Evolutionary conservation across 2,888 invertebrate genomes (phyloP), one percentile per base, ranked within the genome.

Genomic region (Halictus ligatus): DNA sequence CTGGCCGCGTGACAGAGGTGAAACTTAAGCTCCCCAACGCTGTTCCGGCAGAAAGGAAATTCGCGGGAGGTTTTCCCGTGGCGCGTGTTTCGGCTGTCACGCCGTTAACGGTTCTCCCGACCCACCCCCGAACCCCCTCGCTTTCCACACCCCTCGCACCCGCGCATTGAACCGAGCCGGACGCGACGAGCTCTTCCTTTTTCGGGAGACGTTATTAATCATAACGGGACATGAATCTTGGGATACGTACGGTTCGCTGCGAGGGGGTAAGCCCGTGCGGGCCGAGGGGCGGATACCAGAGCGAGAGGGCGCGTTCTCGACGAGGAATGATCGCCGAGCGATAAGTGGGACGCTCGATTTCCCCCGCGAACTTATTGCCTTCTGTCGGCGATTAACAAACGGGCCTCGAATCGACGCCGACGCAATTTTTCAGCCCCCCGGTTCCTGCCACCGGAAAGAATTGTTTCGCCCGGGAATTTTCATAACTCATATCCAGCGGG

Each of bases 301-400:
- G 80, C 18, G 50, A 67, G 46, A 48, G 40, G 54, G 64, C 43
- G 25, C 48, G 58, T 21, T n/a, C n/a, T 3, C 58, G 58, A 5
- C 58, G 58, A 58, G 58, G 50, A 76, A 80, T 80, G 85, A 85
- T 83, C 74, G 80, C 43, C 43, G 73, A 58, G 54, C 69, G 86
- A 86, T 87, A 86, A 83, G 75, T 40, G 73, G 80, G 54, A 86
- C 79, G 87, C 78, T 87, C 86, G 87, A 86, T 87, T 87, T 86
- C 75, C 75, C 69, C 75, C 48, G 40, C 43, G 78, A 86, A 85
- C 81, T 58, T 77, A 82, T 77, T 40, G 78, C 78, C 74, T 76
- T 80, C 87, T 54, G 87, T 86, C 80, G 76, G 40, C 76, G 86
- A 80, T 87, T 80, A 83, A 87, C 83, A 71, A 85, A 79, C 75